Percentiles rank a stretch among this genome's conserved stretches.
Conservation (phyloP, 2,888 invertebrate genomes). For the Amitus sp. region DNA sequence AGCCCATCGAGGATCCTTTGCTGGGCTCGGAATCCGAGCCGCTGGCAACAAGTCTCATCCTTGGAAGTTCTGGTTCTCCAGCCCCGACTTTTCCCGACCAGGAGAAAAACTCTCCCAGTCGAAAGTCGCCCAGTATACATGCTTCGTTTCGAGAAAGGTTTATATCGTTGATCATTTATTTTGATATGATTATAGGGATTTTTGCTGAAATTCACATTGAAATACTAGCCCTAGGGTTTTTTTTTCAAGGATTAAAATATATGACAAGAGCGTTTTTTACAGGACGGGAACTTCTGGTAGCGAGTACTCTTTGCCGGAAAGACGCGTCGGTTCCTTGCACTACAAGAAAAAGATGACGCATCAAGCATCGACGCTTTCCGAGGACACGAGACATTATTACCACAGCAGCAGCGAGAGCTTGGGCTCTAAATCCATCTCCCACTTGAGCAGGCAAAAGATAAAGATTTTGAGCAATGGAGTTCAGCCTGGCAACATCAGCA, state of each 20-base stretch:
- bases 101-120: conserved; percentile 49
- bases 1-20: conserved; percentile 57
- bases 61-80: too few relatives aligned
- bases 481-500: conserved; percentile 62
- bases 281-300: conserved; percentile 70
- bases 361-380: conserved; percentile 64
- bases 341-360: conserved; percentile 63
- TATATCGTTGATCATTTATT: too few relatives aligned
- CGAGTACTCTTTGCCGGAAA: conserved; percentile 67
- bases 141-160: conserved; percentile 61
- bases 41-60: too few relatives aligned
- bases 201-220: too few relatives aligned
- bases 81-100: conserved; percentile 56
- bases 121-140: conserved; percentile 48
- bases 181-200: too few relatives aligned
- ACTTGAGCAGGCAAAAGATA: conserved; percentile 69
- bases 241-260: too few relatives aligned
- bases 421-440: conserved; percentile 70
- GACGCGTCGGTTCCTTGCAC: conserved; percentile 64
- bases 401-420: conserved; percentile 87
- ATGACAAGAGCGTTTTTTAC: too few relatives aligned
- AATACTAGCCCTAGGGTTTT: too few relatives aligned
- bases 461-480: conserved; percentile 70
- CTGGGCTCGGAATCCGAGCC: conserved; percentile 82
- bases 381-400: conserved; percentile 71